Conservation (phyloP, 2,797 vertebrate genomes). For the Crax fasciolata region DNA sequence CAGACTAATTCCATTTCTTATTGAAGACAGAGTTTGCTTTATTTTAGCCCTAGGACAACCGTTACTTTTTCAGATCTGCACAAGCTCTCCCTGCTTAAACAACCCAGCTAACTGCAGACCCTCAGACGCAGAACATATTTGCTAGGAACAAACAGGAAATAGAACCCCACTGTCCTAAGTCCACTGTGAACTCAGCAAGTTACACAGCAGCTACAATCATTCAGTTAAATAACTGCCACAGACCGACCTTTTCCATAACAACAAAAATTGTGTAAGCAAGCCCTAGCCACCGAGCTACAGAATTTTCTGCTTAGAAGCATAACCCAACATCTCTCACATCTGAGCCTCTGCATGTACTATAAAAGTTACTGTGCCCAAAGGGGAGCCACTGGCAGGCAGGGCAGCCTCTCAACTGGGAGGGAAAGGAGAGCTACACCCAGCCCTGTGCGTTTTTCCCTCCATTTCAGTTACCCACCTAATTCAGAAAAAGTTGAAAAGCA, state of each 20-base stretch:
- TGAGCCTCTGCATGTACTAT: background rate
- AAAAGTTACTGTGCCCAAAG: background rate
- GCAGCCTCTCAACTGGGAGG: background rate
- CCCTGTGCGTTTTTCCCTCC: background rate
- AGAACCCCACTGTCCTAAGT: background rate
- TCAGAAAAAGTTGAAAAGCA: background rate
- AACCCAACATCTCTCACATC: background rate
- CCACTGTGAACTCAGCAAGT: background rate
- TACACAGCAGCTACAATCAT: background rate
- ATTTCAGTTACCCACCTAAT: background rate
- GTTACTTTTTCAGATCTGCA: background rate
- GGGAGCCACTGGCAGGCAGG: background rate
- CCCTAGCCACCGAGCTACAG: background rate
- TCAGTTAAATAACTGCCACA: background rate
- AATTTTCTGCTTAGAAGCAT: background rate
- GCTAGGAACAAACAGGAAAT: slow-evolving; percentile 1
- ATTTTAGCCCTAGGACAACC: background rate
- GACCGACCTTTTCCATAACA: slow-evolving; percentile 18
- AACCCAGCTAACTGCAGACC: background rate
- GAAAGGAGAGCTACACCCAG: background rate
- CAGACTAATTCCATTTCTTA: background rate
- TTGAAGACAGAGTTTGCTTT: background rate
- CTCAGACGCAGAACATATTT: background rate
- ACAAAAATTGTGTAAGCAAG: background rate
- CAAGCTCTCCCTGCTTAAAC: background rate